Conservation (phyloP, 2,888 invertebrate species). For the Escarpia spicata region DNA sequence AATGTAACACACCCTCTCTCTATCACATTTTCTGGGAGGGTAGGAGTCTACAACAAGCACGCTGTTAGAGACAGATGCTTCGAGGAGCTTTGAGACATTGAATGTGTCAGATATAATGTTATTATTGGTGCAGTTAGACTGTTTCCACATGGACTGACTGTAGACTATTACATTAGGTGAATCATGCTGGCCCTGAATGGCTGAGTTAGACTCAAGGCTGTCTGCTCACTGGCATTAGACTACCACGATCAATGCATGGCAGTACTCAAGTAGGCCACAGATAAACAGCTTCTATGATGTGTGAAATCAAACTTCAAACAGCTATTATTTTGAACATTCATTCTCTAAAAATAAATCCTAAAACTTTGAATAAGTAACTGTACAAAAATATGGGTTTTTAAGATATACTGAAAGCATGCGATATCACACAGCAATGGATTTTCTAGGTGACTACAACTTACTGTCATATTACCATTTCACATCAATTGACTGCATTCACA, state of each 20-base stretch:
- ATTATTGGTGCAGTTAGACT: not conserved
- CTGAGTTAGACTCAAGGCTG: not conserved
- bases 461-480: too few species aligned
- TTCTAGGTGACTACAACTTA: too few species aligned
- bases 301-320: not conserved
- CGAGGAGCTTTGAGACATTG: too few species aligned
- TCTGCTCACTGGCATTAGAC: not conserved
- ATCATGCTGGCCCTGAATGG: not conserved
- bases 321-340: not conserved
- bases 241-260: not conserved
- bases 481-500: too few species aligned
- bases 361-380: not conserved
- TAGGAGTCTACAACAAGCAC: too few species aligned
- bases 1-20: too few species aligned
- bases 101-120: too few species aligned
- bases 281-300: not conserved
- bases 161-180: not conserved
- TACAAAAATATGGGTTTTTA: too few species aligned
- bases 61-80: too few species aligned
- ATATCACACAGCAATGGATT: too few species aligned
- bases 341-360: not conserved
- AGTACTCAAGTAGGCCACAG: not conserved
- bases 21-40: too few species aligned
- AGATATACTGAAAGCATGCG: too few species aligned
- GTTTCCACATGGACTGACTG: not conserved